phyloP scores from a whole-genome alignment of 2,797 vertebrate species.

The Phrynocephalus vlangalii region DNA sequence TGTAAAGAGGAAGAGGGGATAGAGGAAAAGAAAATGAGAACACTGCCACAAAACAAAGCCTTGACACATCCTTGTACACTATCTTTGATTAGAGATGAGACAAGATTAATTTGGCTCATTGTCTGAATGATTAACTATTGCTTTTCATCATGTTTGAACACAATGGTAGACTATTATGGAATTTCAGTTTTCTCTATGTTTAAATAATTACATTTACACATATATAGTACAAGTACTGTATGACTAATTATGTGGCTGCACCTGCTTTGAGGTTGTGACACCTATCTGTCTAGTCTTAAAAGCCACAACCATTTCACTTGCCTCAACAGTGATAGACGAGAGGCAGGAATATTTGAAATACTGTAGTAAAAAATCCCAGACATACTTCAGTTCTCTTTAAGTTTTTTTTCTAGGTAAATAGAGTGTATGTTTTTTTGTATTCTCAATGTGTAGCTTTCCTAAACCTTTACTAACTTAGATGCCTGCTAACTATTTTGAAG shows the following conservation, averaged over 20 bases:
- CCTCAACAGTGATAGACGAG: constrained; percentile 60
- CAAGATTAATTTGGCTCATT: neutral
- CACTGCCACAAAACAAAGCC: too few species aligned
- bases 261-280: constrained; percentile 57
- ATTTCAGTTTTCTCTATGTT: neutral
- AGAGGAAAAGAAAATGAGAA: too few species aligned
- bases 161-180: neutral
- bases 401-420: constrained; percentile 8
- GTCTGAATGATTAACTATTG: too few species aligned
- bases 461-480: constrained; percentile 11
- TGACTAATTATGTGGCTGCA: constrained; percentile 46
- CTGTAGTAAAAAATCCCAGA: constrained; percentile 53
- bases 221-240: constrained; percentile 15
- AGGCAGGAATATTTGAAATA: constrained; percentile 55
- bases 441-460: constrained; percentile 45
- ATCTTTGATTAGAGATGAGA: too few species aligned
- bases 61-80: too few species aligned
- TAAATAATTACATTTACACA: constrained; percentile 37
- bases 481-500: constrained; percentile 58
- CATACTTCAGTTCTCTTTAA: constrained; percentile 39
- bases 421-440: neutral
- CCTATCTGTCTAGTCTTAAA: constrained; percentile 54
- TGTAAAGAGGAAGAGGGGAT: neutral
- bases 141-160: neutral
- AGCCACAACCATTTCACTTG: constrained; percentile 48